Base-by-base conservation (phyloP, 37 sponge, comb jelly and placozoan genomes). In the Amphimedon queenslandica region DNA sequence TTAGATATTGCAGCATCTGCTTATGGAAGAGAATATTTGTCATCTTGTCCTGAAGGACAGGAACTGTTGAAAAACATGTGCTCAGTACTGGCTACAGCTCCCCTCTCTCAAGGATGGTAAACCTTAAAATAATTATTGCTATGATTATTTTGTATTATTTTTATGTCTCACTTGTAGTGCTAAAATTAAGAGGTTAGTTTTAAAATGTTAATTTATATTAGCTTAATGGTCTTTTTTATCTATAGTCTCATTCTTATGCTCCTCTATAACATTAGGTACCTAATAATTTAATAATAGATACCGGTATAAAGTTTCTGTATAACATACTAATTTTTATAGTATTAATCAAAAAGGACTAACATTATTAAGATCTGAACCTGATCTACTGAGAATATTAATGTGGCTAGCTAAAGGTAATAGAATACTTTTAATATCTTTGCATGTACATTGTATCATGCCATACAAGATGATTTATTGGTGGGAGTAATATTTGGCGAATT, bases 181-280 rank as follows among this genome's bases (percentile, higher is more conserved):
- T 34, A 90, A 84, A 64, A 42, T 90, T 18, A 76, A 61, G 63
- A 82, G 70, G 86, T 85, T 21, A 60, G 75, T 36, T 25, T 1
- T 1, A 3, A 3, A 31, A 23, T 8, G 41, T 3, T 29, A 8
- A 34, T 10, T 2, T 21, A 18, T n/a, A 36, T 63, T 21, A 29
- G 63, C 29, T 47, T n/a, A 29, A 35, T 23, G 23, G 41, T 25
- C 28, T 11, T 3, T 58, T 18, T 40, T 57, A 42, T 29, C 20
- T 47, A 13, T 69, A 85, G 79, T 27, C 64, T 90, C 23, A 24
- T 85, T 42, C 72, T 90, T 10, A 85, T 90, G 86, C 57, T 87
- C 25, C 86, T 90, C 29, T 90, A 90, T 83, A 90, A 90, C 60
- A 69, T 90, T 35, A 90, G 91, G 91, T 90, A 73, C 4, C 0